These are phyloP conservation scores for Trachelus troglodyta DNA, from an alignment of 2,888 invertebrate species.

Conservation along the genomic window DNA sequence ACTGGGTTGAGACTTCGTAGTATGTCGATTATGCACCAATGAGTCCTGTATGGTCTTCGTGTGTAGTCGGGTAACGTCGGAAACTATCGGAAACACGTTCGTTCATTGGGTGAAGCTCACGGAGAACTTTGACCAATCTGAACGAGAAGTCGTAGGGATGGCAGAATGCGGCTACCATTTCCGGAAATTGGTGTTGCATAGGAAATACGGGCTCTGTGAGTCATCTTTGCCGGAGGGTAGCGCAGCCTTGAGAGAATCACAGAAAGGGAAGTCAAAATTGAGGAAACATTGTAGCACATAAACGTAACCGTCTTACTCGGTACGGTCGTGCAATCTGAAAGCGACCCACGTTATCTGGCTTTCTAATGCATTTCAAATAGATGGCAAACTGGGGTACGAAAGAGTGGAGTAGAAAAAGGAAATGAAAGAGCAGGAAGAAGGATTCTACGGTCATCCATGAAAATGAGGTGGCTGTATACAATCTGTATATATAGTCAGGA, in stretches of 20 bases:
- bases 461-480: background rate
- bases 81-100: background rate
- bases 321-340: background rate
- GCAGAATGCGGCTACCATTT: background rate
- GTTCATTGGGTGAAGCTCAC: background rate
- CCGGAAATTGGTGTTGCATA: background rate
- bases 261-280: background rate
- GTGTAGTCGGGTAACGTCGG: background rate
- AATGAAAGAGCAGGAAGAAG: background rate
- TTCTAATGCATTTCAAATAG: constrained; percentile 8
- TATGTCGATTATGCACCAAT: no score
- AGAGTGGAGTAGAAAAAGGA: background rate
- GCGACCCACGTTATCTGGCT: background rate
- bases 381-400: background rate
- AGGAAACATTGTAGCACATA: background rate
- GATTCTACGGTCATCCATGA: background rate
- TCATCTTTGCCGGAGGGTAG: background rate
- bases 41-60: background rate
- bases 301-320: background rate
- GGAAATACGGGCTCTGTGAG: background rate
- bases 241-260: background rate
- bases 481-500: background rate
- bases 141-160: background rate
- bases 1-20: background rate
- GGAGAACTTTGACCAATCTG: background rate